Conservation (phyloP, 2,888 invertebrate genomes). For the Leptopilina syphax region DNA sequence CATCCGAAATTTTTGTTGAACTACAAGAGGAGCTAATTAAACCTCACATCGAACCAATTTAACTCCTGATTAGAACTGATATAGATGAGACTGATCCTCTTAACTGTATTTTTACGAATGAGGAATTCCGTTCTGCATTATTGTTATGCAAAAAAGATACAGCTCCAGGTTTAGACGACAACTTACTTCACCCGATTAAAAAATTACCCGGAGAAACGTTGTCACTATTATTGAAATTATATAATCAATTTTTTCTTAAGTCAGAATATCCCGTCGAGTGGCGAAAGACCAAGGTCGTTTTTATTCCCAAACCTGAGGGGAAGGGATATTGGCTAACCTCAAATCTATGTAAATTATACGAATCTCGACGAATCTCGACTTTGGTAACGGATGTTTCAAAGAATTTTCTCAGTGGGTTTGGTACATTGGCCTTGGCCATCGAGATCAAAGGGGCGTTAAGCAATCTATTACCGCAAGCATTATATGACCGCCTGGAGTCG, state of each 20-base stretch:
- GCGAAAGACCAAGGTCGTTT: too few relatives aligned
- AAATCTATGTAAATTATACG: neutral
- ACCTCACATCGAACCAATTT: too few relatives aligned
- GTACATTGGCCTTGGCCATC: neutral
- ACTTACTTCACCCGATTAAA: neutral
- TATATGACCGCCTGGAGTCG: neutral
- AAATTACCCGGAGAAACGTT: neutral
- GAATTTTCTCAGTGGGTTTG: neutral
- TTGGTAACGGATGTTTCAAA: neutral
- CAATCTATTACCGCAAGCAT: neutral
- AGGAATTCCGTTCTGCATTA: neutral
- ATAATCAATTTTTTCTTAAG: neutral
- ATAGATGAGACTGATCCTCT: neutral
- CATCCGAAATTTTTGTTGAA: neutral
- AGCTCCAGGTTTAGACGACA: neutral
- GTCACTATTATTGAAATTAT: neutral
- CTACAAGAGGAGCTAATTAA: too few relatives aligned
- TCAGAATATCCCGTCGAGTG: neutral
- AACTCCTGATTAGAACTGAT: too few relatives aligned
- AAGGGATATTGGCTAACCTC: too few relatives aligned
- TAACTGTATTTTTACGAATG: neutral
- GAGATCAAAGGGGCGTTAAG: neutral
- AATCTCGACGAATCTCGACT: neutral
- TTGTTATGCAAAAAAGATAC: neutral
- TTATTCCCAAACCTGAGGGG: too few relatives aligned